Evolutionary conservation across 2,888 invertebrate species (phyloP).

Genomic region (Allacma fusca): DNA sequence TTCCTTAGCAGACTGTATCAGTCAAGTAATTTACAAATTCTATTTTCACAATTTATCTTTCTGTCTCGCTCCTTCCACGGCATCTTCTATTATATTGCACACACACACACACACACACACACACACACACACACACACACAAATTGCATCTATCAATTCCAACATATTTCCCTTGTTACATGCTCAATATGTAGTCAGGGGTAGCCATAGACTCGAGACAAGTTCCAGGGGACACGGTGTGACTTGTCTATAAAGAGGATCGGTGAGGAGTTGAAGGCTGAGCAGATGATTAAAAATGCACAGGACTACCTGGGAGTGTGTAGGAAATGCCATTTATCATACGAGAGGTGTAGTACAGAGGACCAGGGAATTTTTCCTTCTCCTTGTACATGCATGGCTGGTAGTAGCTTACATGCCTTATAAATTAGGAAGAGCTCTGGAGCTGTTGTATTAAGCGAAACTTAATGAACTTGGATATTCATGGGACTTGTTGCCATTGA

Average conservation of each 20-base stretch:
- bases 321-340: background rate
- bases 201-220: too few species aligned
- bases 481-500: constrained; percentile 10
- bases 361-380: too few species aligned
- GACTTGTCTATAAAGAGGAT: background rate
- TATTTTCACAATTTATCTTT: constrained; percentile 41
- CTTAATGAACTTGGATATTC: constrained; percentile 27
- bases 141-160: constrained; percentile 35
- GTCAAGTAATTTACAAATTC: constrained; percentile 30
- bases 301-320: background rate
- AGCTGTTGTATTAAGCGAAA: background rate
- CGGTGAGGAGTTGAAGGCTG: background rate
- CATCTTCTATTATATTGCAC: background rate
- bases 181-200: background rate
- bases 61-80: constrained; percentile 1
- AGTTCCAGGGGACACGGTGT: too few species aligned
- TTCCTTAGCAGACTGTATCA: background rate
- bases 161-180: background rate
- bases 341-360: background rate
- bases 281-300: background rate
- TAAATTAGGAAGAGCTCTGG: background rate
- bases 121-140: constrained; percentile 20
- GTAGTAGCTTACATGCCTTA: background rate
- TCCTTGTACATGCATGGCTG: too few species aligned
- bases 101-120: constrained; percentile 25